Base-by-base conservation (phyloP, 2,797 vertebrate genomes). In the Pangasius krempfi region DNA sequence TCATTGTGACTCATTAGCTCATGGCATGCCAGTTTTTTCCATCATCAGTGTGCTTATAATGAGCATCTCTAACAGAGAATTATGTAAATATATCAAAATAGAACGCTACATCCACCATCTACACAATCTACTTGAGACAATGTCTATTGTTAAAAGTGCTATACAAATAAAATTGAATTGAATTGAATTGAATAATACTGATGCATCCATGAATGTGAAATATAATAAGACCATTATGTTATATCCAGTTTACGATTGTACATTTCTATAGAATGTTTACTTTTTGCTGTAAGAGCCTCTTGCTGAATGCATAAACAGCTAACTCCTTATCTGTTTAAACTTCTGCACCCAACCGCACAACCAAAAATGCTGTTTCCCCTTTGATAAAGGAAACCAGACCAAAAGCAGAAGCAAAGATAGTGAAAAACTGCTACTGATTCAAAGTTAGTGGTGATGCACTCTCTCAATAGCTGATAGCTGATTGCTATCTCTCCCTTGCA, bases 381-480 rank as follows among this genome's bases (percentile, higher is more conserved):
- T 56, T 95, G 95, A 94, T 94, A 97, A 94, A 96, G 96, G 94
- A 96, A 97, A 56, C 96, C 94, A 79, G 91, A 94, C 90, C 88
- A 91, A 91, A 91, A 89, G 91, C 91, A 92, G 87, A 92, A 93
- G 87, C 87, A 75, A 87, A 86, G 88, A 91, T 91, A 88, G 88
- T 86, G 52, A 62, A 88, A 87, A 90, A 88, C 82, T 83, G 37
- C 86, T 89, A 92, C 90, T 94, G 93, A 95, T 92, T 94, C 91
- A 92, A 94, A 92, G 91, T 72, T 87, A 44, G 76, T 30, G 33
- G 33, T 85, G 88, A 70, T 84, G 88, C 85, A 91, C 72, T 88
- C 87, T 87, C 81, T 91, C 89, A 91, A 90, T 86, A 84, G 86
- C 89, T 91, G 92, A 93, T 92, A 84, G 86, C 89, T 91, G 92